phyloP scores from a whole-genome alignment of 2,797 vertebrate genomes.

The Trematomus bernacchii region DNA sequence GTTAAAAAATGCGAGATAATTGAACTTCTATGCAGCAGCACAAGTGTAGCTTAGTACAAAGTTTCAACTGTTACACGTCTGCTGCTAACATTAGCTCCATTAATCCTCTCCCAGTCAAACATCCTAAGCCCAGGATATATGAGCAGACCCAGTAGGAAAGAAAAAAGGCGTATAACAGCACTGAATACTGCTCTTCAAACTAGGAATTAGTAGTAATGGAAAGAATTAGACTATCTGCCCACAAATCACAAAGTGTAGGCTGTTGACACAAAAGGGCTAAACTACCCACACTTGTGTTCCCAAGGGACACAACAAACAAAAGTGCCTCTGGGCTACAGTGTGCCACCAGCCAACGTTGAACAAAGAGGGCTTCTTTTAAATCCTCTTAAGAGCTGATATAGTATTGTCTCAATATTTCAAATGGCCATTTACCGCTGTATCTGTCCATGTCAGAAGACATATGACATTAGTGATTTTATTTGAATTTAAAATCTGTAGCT shows the following conservation, averaged over 20 bases:
- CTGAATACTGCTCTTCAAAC: background rate
- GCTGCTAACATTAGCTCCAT: constrained; percentile 4
- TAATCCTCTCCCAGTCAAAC: constrained; percentile 26
- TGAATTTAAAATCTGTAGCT: background rate
- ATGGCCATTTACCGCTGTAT: background rate
- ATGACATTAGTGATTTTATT: background rate
- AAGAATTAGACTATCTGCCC: background rate
- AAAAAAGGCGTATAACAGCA: background rate
- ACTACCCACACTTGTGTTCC: background rate
- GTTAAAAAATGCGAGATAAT: constrained; percentile 15
- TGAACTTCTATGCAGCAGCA: constrained; percentile 7
- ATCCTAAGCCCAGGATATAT: constrained; percentile 7
- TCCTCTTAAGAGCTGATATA: background rate
- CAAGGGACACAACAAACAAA: background rate
- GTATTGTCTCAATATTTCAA: background rate
- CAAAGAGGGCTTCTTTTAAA: background rate
- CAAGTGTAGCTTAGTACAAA: constrained; percentile 7
- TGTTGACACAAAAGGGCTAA: background rate
- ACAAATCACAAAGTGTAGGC: background rate
- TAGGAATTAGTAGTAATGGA: background rate
- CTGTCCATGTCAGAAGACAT: background rate
- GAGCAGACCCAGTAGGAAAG: background rate
- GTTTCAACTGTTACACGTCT: constrained; percentile 14
- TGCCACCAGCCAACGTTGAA: background rate
- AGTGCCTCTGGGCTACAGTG: background rate